Evolutionary conservation across 2,888 invertebrate genomes (phyloP).

Genomic region (Cordilura impudica): DNA sequence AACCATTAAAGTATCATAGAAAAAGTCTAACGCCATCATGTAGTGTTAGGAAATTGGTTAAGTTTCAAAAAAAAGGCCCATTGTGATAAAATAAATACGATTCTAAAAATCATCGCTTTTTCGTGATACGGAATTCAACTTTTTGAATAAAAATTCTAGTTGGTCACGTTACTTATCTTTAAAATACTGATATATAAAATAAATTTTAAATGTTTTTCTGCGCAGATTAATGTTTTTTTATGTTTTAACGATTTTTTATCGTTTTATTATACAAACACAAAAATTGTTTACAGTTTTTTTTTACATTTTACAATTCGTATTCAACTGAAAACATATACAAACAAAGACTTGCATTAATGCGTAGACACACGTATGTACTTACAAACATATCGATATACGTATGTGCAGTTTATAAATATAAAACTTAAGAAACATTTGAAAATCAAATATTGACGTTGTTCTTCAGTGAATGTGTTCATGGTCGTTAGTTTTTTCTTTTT

Average conservation of each 20-base stretch:
- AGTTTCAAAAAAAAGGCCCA: no score
- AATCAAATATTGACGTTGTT: conserved; percentile 18
- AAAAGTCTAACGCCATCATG: no score
- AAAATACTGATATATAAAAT: no score
- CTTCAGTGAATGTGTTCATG: neutral
- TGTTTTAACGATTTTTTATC: neutral
- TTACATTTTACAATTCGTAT: neutral
- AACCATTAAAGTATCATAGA: no score
- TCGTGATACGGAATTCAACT: no score
- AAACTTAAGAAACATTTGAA: conserved; percentile 16
- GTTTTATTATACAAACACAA: neutral
- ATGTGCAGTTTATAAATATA: conserved; percentile 1
- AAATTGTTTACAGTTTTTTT: neutral
- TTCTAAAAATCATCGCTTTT: no score
- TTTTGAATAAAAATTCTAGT: no score
- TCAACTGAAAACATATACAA: neutral
- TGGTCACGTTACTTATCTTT: no score
- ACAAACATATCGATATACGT: neutral
- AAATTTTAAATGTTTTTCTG: no score
- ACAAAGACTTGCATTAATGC: neutral
- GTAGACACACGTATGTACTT: neutral
- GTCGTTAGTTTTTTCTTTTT: neutral
- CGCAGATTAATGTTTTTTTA: neutral
- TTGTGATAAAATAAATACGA: no score
- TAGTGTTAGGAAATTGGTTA: no score